phyloP scores from a whole-genome alignment of 2,888 invertebrate species.

The Caenorhabditis virilis region DNA sequence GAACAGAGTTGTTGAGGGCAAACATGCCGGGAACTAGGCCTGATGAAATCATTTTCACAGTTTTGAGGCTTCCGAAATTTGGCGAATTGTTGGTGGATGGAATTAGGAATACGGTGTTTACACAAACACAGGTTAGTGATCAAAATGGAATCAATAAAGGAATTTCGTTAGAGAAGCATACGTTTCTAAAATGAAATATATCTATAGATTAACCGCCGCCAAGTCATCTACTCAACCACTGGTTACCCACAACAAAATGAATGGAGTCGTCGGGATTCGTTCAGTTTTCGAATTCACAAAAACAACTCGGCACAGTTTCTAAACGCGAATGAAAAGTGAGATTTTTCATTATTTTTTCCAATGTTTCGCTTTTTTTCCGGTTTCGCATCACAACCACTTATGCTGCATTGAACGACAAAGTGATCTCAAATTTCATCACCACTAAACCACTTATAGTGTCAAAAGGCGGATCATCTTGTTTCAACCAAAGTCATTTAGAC shows the following conservation, averaged over 20 bases:
- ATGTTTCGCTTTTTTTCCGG: conserved; percentile 38
- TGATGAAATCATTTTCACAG: conserved; percentile 54
- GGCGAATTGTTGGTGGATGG: conserved; percentile 54
- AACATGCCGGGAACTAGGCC: conserved; percentile 52
- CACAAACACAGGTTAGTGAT: conserved; percentile 39
- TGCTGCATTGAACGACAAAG: conserved; percentile 51
- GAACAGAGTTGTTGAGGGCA: conserved; percentile 57
- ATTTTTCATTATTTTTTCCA: not conserved
- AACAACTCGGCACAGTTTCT: conserved; percentile 36
- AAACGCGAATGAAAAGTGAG: conserved; percentile 28
- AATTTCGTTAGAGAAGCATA: too few relatives aligned
- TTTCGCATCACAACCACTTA: conserved; percentile 62
- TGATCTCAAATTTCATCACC: conserved; percentile 43
- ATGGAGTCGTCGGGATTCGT: conserved; percentile 50
- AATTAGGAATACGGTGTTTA: conserved; percentile 36
- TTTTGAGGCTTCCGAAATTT: conserved; percentile 45
- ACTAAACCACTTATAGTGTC: conserved; percentile 42
- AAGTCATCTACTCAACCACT: conserved; percentile 43
- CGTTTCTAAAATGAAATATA: too few relatives aligned
- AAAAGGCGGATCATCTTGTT: conserved; percentile 50
- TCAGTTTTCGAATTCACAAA: conserved; percentile 40
- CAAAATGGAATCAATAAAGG: too few relatives aligned
- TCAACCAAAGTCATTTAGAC: conserved; percentile 56
- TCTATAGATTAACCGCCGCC: conserved; percentile 45
- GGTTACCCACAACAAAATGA: conserved; percentile 37